phyloP scores from a whole-genome alignment of 2,113 vertebrate species.

The Zosterops japonicus region DNA sequence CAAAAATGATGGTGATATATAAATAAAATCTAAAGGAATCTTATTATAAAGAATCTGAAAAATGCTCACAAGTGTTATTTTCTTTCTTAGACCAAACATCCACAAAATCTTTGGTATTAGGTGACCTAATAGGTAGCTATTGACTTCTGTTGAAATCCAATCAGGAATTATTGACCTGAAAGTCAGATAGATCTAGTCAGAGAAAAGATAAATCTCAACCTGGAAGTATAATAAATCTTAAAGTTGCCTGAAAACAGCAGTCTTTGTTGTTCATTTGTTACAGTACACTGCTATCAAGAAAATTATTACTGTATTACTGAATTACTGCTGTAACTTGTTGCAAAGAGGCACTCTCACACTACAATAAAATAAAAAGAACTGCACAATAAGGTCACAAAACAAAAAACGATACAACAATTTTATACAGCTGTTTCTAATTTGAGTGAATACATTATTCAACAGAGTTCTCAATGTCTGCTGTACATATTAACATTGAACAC shows the following conservation, averaged over 20 bases:
- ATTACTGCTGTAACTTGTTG: neutral
- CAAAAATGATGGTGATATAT: neutral
- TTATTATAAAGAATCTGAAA: neutral
- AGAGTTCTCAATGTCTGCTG: neutral
- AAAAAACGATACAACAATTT: neutral
- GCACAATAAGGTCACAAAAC: neutral
- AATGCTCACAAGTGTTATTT: neutral
- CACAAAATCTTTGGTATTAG: neutral
- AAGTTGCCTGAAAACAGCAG: neutral
- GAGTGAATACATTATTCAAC: neutral
- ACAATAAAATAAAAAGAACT: neutral
- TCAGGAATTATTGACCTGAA: constrained; percentile 34
- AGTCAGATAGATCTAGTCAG: constrained; percentile 1
- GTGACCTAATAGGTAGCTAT: neutral
- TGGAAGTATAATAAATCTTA: constrained; percentile 37
- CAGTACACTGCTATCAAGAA: neutral
- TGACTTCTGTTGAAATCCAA: constrained; percentile 3
- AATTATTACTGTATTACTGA: neutral
- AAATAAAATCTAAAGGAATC: neutral
- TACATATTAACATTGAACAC: neutral
- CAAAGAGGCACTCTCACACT: neutral
- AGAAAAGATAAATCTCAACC: constrained; percentile 27
- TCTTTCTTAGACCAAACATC: neutral
- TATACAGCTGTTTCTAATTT: neutral
- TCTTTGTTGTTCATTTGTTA: neutral